Base-by-base conservation (phyloP, 2,888 invertebrate species). In the Globia sparganii region DNA sequence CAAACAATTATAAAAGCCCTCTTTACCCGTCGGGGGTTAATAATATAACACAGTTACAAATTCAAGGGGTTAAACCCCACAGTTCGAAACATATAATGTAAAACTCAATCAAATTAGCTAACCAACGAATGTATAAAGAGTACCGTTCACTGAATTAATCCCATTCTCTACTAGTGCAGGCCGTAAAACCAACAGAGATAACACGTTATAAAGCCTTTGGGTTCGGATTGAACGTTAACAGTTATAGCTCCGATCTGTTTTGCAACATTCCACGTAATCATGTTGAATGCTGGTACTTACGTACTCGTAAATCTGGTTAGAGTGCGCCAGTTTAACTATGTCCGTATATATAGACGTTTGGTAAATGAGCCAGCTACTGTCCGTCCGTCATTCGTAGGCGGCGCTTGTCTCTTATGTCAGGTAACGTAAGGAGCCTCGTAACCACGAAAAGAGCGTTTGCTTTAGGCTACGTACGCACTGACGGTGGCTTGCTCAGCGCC, bases 201-300 rank as follows among this genome's bases (percentile, higher is more conserved):
- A 77, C 77, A 78, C 77, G 78, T 76, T 75, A 74, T 80, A 84
- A 87, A 78, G 75, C 78, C 81, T 87, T 77, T 80, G 79, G 78
- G 82, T 78, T 87, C 66, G 69, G 80, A 88, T 86, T 79, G 86
- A 83, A 86, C 80, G 87, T 87, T 81, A 85, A 87, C 86, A 76
- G 87, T 84, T 81, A 86, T 74, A 62, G 87, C 81, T 69, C 66
- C 65, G 86, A 81, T 82, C 81, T 87, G 79, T 77, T 86, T 85
- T 77, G 86, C 82, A 75, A 82, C 79, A 82, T 82, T 79, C 73
- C 62, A 68, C 77, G 77, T 85, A 85, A 87, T 85, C 73, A 85
- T 81, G 78, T 69, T 67, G 72, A 81, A 85, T 71, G 79, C 56
- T 67, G 74, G 78, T 86, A 78, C 83, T 84, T 75, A 74, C 61